Conservation (phyloP, 2,797 vertebrate species). For the Atherinosoma microstoma region DNA sequence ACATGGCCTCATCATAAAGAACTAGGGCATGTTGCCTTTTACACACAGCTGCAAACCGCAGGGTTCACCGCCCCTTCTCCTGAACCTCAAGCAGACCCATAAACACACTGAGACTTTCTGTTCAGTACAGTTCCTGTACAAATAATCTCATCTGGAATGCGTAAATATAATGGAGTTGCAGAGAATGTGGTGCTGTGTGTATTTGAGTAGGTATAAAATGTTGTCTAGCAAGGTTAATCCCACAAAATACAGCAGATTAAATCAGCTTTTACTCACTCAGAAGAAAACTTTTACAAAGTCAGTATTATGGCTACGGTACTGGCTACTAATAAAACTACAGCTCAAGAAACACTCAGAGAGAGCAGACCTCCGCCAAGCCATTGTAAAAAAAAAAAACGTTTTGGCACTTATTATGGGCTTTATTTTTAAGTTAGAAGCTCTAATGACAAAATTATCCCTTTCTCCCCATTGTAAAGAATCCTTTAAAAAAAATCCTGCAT, state of each 20-base stretch:
- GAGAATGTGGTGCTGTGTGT: background rate
- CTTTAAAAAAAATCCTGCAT: too few relatives aligned
- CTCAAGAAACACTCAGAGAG: too few relatives aligned
- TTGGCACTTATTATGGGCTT: too few relatives aligned
- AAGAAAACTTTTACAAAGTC: background rate
- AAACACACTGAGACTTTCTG: conserved; percentile 13
- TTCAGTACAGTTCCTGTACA: background rate
- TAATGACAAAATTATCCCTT: too few relatives aligned
- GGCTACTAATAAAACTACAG: background rate
- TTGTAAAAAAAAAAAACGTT: too few relatives aligned
- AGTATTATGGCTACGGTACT: background rate
- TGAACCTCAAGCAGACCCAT: background rate
- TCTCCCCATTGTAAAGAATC: too few relatives aligned
- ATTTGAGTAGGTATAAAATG: background rate
- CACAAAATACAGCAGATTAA: background rate
- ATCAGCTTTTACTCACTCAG: background rate
- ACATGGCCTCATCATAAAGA: conserved; percentile 34
- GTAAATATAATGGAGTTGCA: background rate
- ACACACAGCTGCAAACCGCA: conserved; percentile 53
- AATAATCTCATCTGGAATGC: background rate
- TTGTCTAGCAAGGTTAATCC: background rate
- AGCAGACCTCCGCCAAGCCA: too few relatives aligned
- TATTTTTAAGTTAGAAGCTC: too few relatives aligned
- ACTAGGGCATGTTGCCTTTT: conserved; percentile 13
- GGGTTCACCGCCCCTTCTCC: background rate